phyloP scores from a whole-genome alignment of 2,113 vertebrate species.

The Athene cunicularia region DNA sequence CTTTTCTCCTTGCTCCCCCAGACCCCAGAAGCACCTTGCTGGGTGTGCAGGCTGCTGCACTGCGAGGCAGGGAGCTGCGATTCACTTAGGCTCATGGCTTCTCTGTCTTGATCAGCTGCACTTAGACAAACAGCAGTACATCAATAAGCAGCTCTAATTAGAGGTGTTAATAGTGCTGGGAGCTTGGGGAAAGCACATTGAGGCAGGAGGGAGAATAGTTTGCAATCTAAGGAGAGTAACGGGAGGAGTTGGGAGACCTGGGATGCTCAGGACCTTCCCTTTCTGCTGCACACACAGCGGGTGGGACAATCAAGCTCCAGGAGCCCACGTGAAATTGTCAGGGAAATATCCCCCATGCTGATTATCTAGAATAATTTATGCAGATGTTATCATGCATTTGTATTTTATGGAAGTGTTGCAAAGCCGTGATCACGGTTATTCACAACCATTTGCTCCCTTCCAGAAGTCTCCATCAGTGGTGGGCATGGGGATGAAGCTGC shows the following conservation, averaged over 20 bases:
- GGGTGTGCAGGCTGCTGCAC: not conserved
- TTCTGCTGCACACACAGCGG: not conserved
- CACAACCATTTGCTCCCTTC: not conserved
- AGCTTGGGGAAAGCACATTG: not conserved
- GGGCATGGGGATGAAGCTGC: not conserved
- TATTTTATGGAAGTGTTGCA: not conserved
- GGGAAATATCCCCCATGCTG: not conserved
- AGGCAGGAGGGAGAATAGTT: not conserved
- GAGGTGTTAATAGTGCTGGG: slow-evolving; percentile 41
- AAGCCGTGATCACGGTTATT: not conserved
- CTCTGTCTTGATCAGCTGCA: not conserved
- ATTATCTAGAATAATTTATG: slow-evolving; percentile 47
- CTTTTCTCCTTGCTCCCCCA: not conserved
- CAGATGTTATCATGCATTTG: not conserved
- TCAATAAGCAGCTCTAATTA: slow-evolving; percentile 47
- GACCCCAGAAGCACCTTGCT: fast-evolving
- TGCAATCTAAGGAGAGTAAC: not conserved
- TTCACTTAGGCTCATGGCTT: not conserved
- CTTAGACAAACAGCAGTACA: not conserved
- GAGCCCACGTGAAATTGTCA: not conserved
- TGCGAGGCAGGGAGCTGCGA: not conserved
- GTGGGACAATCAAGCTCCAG: not conserved
- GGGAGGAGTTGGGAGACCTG: not conserved
- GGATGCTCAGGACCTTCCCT: not conserved
- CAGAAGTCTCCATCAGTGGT: not conserved